Percentiles rank a stretch among this genome's conserved stretches.
Evolutionary conservation across 1,140 invertebrate genomes (phyloP).

Genomic region (Drosophila aff.): DNA sequence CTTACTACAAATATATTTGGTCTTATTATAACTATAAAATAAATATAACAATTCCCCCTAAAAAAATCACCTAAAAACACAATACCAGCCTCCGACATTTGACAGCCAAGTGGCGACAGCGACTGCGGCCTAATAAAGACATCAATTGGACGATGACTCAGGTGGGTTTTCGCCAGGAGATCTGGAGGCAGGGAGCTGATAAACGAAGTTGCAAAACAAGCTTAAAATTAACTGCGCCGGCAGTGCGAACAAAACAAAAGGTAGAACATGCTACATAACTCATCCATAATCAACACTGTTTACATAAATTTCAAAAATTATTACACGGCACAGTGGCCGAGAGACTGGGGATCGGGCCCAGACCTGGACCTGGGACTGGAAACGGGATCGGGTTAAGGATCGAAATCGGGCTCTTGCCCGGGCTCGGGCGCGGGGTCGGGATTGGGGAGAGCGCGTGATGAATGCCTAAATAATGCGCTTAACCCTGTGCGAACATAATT

Average conservation of each 20-base stretch:
- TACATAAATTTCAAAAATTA: conserved; percentile 84
- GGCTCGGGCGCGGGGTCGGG: not conserved
- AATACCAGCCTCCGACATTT: not conserved
- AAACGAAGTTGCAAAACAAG: conserved; percentile 73
- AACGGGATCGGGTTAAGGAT: conserved; percentile 11
- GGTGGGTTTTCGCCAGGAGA: conserved; percentile 22
- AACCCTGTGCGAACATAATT: conserved; percentile 84
- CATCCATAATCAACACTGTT: conserved; percentile 84
- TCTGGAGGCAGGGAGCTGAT: conserved; percentile 39
- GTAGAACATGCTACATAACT: conserved; percentile 83
- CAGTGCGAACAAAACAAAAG: conserved; percentile 75
- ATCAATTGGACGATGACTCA: conserved; percentile 78
- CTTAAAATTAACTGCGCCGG: conserved; percentile 74
- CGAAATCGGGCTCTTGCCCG: conserved; percentile 10
- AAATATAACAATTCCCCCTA: not conserved
- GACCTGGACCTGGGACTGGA: conserved; percentile 13
- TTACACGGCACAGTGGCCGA: conserved; percentile 66
- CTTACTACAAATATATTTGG: not conserved
- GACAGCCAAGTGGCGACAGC: conserved; percentile 26
- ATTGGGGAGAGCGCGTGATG: conserved; percentile 72
- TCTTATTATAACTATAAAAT: not conserved
- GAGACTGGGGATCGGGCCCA: conserved; percentile 12
- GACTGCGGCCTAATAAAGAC: conserved; percentile 69
- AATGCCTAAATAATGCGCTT: conserved; percentile 84
- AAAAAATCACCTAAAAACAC: too few species aligned